phyloP scores from a whole-genome alignment of 2,888 invertebrate species.

The Ectropis crepuscularia region DNA sequence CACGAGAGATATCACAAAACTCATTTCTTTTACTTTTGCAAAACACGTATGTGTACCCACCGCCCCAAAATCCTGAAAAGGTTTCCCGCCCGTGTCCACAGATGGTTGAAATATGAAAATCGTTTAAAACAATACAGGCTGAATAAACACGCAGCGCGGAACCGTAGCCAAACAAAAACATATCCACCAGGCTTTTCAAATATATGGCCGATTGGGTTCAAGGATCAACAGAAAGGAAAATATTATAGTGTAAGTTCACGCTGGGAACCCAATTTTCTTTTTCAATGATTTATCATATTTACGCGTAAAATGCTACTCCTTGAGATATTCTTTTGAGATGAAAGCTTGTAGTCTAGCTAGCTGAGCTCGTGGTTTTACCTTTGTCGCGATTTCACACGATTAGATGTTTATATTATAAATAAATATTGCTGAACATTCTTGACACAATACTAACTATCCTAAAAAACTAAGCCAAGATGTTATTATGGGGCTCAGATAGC shows the following conservation, averaged over 20 bases:
- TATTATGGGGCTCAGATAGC: too few relatives aligned
- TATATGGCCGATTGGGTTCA: background rate
- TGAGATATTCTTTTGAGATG: too few relatives aligned
- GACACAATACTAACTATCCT: too few relatives aligned
- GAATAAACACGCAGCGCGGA: constrained; percentile 7
- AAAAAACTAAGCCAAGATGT: too few relatives aligned
- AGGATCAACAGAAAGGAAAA: constrained; percentile 1
- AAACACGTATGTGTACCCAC: too few relatives aligned
- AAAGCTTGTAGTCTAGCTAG: too few relatives aligned
- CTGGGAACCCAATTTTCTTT: background rate
- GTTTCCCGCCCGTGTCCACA: background rate
- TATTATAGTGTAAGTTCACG: background rate
- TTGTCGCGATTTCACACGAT: too few relatives aligned
- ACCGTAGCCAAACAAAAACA: constrained; percentile 7
- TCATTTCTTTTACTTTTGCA: too few relatives aligned
- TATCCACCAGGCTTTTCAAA: background rate
- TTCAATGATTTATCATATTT: background rate
- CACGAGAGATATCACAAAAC: too few relatives aligned
- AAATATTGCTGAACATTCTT: too few relatives aligned
- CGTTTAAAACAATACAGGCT: constrained; percentile 7
- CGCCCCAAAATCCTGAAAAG: background rate
- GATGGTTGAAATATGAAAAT: background rate
- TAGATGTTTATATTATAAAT: too few relatives aligned
- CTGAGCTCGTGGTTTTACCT: too few relatives aligned
- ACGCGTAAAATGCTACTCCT: background rate